Percentiles rank a stretch among this genome's conserved stretches.
Evolutionary conservation across 2,113 vertebrate genomes (phyloP).

Genomic region (Otus sunia): DNA sequence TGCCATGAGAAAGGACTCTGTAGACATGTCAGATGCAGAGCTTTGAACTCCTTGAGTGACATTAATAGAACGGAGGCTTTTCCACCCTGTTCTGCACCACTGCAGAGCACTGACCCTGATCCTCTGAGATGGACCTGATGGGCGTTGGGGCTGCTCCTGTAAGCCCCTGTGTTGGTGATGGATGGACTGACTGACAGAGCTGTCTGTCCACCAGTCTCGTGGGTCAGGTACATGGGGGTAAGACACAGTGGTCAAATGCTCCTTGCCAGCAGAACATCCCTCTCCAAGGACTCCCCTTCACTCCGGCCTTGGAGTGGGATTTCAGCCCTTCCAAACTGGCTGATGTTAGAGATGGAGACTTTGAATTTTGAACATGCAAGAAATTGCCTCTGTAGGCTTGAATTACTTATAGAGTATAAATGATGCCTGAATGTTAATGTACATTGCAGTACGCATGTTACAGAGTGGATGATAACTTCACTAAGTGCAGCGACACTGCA

Average conservation of each 20-base stretch:
- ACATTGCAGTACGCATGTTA: fast-evolving
- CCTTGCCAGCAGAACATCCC: not conserved
- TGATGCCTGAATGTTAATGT: not conserved
- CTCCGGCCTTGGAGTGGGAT: not conserved
- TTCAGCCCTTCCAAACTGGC: not conserved
- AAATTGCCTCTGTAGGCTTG: not conserved
- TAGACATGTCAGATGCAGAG: not conserved
- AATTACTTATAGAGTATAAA: not conserved
- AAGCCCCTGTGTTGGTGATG: not conserved
- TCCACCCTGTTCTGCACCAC: not conserved
- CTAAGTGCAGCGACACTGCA: not conserved
- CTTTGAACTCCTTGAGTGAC: not conserved
- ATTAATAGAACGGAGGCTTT: not conserved
- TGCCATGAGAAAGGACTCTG: not conserved
- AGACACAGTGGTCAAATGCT: not conserved
- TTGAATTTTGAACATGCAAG: not conserved
- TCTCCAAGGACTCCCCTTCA: not conserved
- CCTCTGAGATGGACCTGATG: not conserved
- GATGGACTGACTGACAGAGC: not conserved
- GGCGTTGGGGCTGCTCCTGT: not conserved
- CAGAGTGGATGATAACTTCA: not conserved
- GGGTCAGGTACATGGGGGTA: not conserved
- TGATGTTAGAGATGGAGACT: not conserved
- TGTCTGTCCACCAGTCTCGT: not conserved
- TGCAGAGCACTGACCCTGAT: not conserved